Conservation (phyloP, 2,797 vertebrate species). For the Nyctalus aviator region DNA sequence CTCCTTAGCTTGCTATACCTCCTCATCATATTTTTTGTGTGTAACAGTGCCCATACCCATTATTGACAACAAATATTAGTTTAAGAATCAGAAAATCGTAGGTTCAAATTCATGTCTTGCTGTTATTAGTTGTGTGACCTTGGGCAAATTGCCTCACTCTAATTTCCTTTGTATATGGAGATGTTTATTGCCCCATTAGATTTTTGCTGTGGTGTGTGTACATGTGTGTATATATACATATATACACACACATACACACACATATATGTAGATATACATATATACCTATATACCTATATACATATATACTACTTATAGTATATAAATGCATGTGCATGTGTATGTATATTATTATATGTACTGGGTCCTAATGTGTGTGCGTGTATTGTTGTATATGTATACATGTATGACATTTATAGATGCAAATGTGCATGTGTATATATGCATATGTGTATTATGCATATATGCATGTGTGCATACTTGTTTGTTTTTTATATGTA, state of each 20-base stretch:
- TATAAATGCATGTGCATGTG: not conserved
- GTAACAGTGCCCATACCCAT: not conserved
- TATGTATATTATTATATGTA: not conserved
- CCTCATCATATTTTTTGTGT: not conserved
- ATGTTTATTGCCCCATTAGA: not conserved
- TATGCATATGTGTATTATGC: not conserved
- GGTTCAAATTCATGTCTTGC: not conserved
- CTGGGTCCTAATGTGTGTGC: no score
- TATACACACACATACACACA: not conserved
- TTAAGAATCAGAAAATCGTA: constrained; percentile 19
- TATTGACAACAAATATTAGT: not conserved
- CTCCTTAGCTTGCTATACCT: not conserved
- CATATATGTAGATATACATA: no score
- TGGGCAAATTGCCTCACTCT: not conserved
- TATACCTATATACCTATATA: no score
- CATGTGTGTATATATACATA: rapidly evolving
- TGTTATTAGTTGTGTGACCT: not conserved
- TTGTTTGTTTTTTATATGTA: not conserved
- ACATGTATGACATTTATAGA: not conserved
- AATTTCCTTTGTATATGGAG: not conserved
- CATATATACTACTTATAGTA: not conserved
- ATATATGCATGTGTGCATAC: not conserved
- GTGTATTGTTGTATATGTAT: not conserved
- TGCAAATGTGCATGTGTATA: not conserved
- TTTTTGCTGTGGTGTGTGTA: constrained; percentile 22